Evolutionary conservation across 2,888 invertebrate genomes (phyloP).

Genomic region (Spisula solida): DNA sequence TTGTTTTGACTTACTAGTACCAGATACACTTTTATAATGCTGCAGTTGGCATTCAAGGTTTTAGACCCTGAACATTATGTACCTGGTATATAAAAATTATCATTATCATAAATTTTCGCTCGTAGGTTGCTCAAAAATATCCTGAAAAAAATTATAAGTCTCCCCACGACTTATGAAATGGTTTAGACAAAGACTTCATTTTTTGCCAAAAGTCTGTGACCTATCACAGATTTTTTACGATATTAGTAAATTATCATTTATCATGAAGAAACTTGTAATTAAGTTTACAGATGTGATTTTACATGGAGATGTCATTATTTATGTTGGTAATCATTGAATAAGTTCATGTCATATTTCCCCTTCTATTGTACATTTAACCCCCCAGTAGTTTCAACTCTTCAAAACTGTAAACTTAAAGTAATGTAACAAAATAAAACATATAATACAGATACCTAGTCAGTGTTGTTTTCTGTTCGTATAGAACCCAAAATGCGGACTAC

Average conservation of each 20-base stretch:
- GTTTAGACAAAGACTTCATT: no score
- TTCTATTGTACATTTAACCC: background rate
- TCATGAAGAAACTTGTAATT: background rate
- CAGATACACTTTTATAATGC: no score
- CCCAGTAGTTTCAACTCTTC: background rate
- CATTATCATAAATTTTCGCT: no score
- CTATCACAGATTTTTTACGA: no score
- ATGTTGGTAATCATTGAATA: background rate
- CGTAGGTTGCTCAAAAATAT: no score
- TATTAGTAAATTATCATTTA: background rate
- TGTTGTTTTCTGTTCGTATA: background rate
- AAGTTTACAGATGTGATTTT: background rate
- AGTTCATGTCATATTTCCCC: background rate
- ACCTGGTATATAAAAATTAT: no score
- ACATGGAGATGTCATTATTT: background rate
- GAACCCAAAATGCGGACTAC: background rate
- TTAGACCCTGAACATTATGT: no score
- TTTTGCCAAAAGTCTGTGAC: no score
- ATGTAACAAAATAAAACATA: conserved; percentile 16
- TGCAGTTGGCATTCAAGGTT: no score
- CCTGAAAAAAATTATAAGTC: no score
- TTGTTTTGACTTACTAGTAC: no score
- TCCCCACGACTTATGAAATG: no score
- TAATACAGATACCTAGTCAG: background rate
- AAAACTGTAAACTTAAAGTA: conserved; percentile 4